A percentile compares a stretch with the other conserved stretches of the same genome.
These are phyloP conservation scores for Peromyscus nudipes DNA, from an alignment of 2,797 vertebrate species.

Conservation along the genomic window DNA sequence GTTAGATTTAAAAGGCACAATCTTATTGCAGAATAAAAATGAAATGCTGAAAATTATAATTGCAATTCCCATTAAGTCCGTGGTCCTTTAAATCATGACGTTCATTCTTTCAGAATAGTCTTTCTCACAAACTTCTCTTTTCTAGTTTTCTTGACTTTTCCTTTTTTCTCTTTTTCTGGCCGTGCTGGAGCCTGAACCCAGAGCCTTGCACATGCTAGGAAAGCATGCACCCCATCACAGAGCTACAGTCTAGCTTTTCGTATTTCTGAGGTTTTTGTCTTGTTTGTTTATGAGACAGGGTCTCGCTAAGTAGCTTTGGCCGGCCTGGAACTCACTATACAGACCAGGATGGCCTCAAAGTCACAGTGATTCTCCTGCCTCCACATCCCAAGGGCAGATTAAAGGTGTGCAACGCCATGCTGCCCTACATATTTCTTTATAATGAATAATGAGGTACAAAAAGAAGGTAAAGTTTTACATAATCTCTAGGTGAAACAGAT, in stretches of 20 bases:
- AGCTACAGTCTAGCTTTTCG: too few relatives aligned
- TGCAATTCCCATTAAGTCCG: background rate
- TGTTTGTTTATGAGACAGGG: background rate
- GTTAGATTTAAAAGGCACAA: conserved; percentile 41
- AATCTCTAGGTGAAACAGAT: background rate
- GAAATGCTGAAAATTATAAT: background rate
- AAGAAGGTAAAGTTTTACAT: background rate
- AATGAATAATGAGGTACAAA: background rate
- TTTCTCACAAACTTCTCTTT: background rate
- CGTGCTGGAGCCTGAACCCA: background rate
- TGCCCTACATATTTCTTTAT: background rate
- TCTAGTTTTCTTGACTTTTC: background rate
- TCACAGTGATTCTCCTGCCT: background rate
- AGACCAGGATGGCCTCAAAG: background rate
- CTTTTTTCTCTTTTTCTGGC: background rate
- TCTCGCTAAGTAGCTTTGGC: background rate
- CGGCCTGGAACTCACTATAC: background rate
- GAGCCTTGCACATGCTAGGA: too few relatives aligned
- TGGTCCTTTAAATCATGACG: background rate
- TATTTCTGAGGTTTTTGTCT: background rate
- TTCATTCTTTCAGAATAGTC: background rate
- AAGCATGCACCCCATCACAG: background rate
- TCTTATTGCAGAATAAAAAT: background rate
- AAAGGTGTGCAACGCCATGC: background rate
- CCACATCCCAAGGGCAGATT: background rate